These are phyloP conservation scores for Ceratina calcarata DNA, from an alignment of 1,140 invertebrate genomes.

Conservation along the genomic window DNA sequence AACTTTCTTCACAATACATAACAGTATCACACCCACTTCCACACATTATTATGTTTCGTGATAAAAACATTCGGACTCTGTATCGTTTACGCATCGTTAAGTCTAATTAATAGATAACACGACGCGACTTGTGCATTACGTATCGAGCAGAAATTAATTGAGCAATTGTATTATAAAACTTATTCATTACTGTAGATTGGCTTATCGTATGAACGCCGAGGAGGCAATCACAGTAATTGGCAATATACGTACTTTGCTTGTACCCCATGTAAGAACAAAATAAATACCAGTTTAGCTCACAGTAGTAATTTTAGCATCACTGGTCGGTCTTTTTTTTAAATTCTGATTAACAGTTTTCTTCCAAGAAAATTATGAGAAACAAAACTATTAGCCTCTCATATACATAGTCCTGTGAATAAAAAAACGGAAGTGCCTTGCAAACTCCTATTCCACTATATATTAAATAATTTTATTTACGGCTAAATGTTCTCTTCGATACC, in stretches of 20 bases:
- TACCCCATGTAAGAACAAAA: conserved; percentile 40
- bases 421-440: conserved; percentile 35
- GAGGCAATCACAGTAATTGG: conserved; percentile 37
- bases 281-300: conserved; percentile 35
- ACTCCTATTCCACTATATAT: conserved; percentile 31
- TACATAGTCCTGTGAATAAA: conserved; percentile 47
- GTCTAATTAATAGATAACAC: conserved; percentile 16
- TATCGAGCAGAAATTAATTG: conserved; percentile 15
- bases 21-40: conserved; percentile 11
- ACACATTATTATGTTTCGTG: conserved; percentile 13
- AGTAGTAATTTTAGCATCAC: conserved; percentile 39
- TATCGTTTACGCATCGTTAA: conserved; percentile 5
- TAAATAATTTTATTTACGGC: conserved; percentile 41
- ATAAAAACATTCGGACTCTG: conserved; percentile 6
- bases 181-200: conserved; percentile 33
- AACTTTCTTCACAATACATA: conserved; percentile 23
- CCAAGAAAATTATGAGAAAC: conserved; percentile 50
- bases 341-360: conserved; percentile 37
- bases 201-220: conserved; percentile 18
- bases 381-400: conserved; percentile 46
- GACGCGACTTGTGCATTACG: conserved; percentile 16
- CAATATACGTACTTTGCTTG: conserved; percentile 47
- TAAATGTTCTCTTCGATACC: conserved; percentile 38
- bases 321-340: conserved; percentile 26
- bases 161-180: conserved; percentile 19